Base-by-base conservation (phyloP, 2,888 invertebrate genomes). In the Oxycera nigricornis region DNA sequence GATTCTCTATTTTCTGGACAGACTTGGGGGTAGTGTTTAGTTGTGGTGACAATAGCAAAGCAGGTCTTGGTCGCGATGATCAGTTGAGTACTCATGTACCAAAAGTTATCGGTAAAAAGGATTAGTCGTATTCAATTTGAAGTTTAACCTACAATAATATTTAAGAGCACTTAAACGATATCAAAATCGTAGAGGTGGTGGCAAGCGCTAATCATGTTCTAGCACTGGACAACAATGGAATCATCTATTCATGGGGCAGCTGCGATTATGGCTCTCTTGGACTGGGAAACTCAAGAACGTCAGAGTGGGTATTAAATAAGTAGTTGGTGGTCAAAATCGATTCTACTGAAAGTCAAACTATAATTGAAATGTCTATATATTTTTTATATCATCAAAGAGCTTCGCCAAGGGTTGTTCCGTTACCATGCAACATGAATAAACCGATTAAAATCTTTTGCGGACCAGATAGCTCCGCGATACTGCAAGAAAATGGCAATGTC, bases 1-100 rank as follows among this genome's bases (percentile, higher is more conserved):
- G 88, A 2, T 92, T 91, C 82, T 91, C 90, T 77, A 85, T 92
- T 41, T 90, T 93, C 80, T 86, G 90, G 73, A 90, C 90, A 73
- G 89, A 90, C 79, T 87, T 89, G 73, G 92, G 92, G 6, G 87
- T 90, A n/a, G 84, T 92, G 0, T 86, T 91, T 80, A 90, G 90
- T 35, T 91, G 91, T 82, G 92, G 92, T 0, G 88, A 89, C 80
- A 90, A 90, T 28, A 84, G 87, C 6, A 86, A 86, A 75, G 89
- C 89, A 20, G 89, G 90, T 76, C 85, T 92, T n/a, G 91, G 91
- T 0, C 90, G 91, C 80, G 88, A 88, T 1, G 88, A 90, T 73
- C 88, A 87, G 83, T 87, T 86, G 75, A 86, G 85, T 77, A 84
- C 86, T 55, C 83, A 87, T 35, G 83, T 86, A 78, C 92, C 92